phyloP scores from a whole-genome alignment of 2,888 invertebrate genomes.

The Drosophila conformis region DNA sequence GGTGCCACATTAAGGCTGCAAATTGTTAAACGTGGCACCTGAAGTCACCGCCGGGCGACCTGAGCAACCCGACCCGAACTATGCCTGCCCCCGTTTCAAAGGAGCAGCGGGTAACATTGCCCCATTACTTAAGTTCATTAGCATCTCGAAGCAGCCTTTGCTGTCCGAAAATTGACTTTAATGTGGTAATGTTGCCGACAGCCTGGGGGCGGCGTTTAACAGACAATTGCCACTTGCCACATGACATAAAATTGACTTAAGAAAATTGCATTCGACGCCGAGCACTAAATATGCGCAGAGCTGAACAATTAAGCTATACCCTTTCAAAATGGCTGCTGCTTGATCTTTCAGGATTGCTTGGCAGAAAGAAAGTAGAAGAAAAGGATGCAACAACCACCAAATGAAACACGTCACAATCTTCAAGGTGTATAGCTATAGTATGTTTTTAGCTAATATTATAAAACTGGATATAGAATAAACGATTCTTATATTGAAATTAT shows the following conservation, averaged over 20 bases:
- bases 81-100: neutral
- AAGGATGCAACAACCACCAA: neutral
- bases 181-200: slow-evolving; percentile 20
- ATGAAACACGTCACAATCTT: neutral
- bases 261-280: slow-evolving; percentile 17
- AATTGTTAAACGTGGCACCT: slow-evolving; percentile 75
- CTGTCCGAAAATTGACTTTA: slow-evolving; percentile 51
- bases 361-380: neutral
- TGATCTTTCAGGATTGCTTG: neutral
- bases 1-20: slow-evolving; percentile 76
- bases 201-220: slow-evolving; percentile 16
- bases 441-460: neutral
- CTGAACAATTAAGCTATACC: neutral
- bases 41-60: slow-evolving; percentile 23
- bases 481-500: neutral
- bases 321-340: neutral
- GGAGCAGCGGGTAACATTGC: slow-evolving; percentile 16
- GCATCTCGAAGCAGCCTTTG: slow-evolving; percentile 58
- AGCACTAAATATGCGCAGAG: neutral
- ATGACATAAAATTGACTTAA: slow-evolving; percentile 42
- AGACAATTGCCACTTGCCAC: slow-evolving; percentile 32
- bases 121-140: slow-evolving; percentile 75
- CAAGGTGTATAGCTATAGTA: neutral
- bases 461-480: neutral
- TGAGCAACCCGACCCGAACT: slow-evolving; percentile 13